A percentile compares a stretch with the other conserved stretches of the same genome.
Evolutionary conservation across 2,888 invertebrate genomes (phyloP).

Genomic region (Drosophila formosana): DNA sequence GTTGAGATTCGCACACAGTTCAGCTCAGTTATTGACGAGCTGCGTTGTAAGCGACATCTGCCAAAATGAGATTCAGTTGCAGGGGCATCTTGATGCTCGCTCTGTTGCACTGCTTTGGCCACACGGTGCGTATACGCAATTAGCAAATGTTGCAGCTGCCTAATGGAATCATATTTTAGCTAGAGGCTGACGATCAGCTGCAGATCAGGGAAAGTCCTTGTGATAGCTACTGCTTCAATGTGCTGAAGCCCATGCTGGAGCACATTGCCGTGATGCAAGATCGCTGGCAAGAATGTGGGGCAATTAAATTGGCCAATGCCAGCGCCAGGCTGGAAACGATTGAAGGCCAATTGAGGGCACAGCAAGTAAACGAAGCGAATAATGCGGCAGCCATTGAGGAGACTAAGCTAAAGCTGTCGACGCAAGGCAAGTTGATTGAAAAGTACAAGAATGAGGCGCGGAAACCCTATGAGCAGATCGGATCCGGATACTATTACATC

Average conservation of each 20-base stretch:
- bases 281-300: slow-evolving; percentile 20
- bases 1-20: neutral
- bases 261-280: slow-evolving; percentile 11
- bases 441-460: neutral
- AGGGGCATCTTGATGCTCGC: neutral
- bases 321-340: slow-evolving; percentile 19
- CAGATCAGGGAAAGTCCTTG: neutral
- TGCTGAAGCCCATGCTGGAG: slow-evolving; percentile 28
- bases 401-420: neutral
- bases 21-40: slow-evolving; percentile 7
- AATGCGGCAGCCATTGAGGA: slow-evolving; percentile 4
- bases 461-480: slow-evolving; percentile 20
- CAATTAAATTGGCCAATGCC: slow-evolving; percentile 1
- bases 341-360: slow-evolving; percentile 13
- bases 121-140: slow-evolving; percentile 2
- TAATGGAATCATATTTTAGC: slow-evolving; percentile 1
- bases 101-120: neutral
- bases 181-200: neutral
- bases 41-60: neutral
- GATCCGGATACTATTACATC: slow-evolving; percentile 29
- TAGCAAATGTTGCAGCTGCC: neutral
- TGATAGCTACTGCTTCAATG: slow-evolving; percentile 24
- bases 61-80: slow-evolving; percentile 2
- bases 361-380: neutral
- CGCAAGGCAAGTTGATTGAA: neutral